Evolutionary conservation across 1,140 invertebrate species (phyloP), one percentile per base, ranked within the genome.

Genomic region (Dendroctonus ponderosae): DNA sequence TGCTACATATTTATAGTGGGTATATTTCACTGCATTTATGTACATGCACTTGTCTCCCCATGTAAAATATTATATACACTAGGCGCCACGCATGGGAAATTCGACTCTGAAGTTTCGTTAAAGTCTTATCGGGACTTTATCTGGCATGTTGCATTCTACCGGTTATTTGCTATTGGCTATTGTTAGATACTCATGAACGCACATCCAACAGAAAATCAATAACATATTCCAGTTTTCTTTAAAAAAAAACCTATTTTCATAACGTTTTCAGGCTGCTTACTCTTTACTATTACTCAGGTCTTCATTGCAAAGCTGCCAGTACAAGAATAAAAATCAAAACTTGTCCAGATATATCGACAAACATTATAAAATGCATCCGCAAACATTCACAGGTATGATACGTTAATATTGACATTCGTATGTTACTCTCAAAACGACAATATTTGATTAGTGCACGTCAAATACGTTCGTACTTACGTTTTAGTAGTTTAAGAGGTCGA

Each of bases 1-100:
- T 63, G 61, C 61, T 63, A 63, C 61, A 54, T 53, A 63, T 63
- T 63, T 63, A 63, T 63, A 63, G 61, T 43, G 39, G 50, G 42
- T 54, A 54, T 63, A 63, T 63, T 63, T 63, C 61, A 63, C 41
- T 11, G 61, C 38, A 54, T 63, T 63, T 44, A 54, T 53, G 50
- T 63, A 44, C 39, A 53, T 63, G 51, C 51, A 53, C 51, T 63
- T 54, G 50, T 54, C 51, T 53, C 42, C 12, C 15, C 61, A 14
- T 63, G 51, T 63, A 54, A 63, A 51, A 44, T 53, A 53, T 63
- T 43, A 41, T 63, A 37, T 63, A 63, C 26, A 11, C 42, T 46
- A 53, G 61, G 51, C 61, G 61, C 61, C 61, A 63, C 15, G 50
- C n/a, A 63, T 38, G 41, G 1, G 26, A 15, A 44, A 53, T 46